These are phyloP conservation scores for Eudasyphora cyanicolor DNA, from an alignment of 2,888 invertebrate genomes.

Conservation along the genomic window DNA sequence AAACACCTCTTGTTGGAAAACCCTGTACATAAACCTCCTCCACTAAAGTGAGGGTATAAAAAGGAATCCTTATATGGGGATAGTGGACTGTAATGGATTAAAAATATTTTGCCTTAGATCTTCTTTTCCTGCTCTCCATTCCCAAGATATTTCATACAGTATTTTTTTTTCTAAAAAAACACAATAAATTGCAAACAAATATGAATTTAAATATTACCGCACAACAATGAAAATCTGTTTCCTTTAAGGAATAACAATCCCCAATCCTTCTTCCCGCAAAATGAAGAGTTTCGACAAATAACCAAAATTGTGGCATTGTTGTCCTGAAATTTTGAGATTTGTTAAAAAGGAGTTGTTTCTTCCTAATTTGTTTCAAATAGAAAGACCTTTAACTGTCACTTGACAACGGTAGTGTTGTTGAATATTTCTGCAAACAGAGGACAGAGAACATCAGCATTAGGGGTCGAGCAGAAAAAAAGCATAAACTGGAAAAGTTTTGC, in stretches of 20 bases:
- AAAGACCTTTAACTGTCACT: conserved; percentile 46
- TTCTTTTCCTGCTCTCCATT: too few relatives aligned
- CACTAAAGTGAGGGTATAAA: too few relatives aligned
- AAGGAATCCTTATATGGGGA: too few relatives aligned
- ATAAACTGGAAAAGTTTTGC: conserved; percentile 48
- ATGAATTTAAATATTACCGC: not conserved
- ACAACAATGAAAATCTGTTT: not conserved
- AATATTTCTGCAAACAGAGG: not conserved
- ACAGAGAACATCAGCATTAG: not conserved
- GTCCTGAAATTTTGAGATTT: not conserved
- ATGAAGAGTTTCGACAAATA: not conserved
- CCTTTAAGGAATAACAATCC: not conserved
- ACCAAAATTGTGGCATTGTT: not conserved
- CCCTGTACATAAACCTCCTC: too few relatives aligned
- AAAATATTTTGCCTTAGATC: not conserved
- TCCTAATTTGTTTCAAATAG: conserved; percentile 5
- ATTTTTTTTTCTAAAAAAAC: too few relatives aligned
- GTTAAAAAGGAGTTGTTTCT: not conserved
- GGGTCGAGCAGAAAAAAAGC: conserved; percentile 33
- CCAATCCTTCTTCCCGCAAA: not conserved
- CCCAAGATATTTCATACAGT: too few relatives aligned
- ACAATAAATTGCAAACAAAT: too few relatives aligned
- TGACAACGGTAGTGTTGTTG: conserved; percentile 22
- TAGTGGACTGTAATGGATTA: too few relatives aligned
- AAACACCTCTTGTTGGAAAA: too few relatives aligned